These are phyloP conservation scores for Meriones psammophilus DNA, from an alignment of 2,797 vertebrate genomes.

Conservation along the genomic window DNA sequence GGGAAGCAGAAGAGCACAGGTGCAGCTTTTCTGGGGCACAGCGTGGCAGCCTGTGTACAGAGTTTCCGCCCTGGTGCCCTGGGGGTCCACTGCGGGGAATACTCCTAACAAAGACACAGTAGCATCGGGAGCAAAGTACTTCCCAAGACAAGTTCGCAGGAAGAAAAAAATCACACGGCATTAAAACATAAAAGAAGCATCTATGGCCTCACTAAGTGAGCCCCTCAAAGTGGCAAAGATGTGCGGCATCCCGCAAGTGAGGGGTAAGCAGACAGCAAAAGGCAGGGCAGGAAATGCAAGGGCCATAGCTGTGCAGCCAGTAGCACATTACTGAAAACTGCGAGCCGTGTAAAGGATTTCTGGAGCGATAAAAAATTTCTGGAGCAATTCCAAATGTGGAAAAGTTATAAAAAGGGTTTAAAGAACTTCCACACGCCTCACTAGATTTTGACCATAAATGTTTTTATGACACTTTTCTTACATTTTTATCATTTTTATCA, in stretches of 20 bases:
- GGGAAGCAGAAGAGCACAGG: not conserved
- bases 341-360: not conserved
- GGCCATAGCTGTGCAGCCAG: not conserved
- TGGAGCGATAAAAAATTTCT: not conserved
- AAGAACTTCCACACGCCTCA: not conserved
- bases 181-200: not conserved
- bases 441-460: not conserved
- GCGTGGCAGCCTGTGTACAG: not conserved
- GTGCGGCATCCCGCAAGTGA: not conserved
- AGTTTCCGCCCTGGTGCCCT: not conserved
- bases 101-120: not conserved
- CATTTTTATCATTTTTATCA: not conserved
- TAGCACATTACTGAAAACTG: not conserved
- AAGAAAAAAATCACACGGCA: too few species aligned
- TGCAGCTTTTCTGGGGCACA: not conserved
- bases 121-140: not conserved
- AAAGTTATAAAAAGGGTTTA: not conserved
- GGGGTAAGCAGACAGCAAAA: not conserved
- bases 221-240: not conserved
- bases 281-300: not conserved
- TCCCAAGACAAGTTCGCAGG: not conserved
- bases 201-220: not conserved
- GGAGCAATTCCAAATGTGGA: not conserved
- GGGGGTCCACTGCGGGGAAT: not conserved
- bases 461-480: not conserved